phyloP scores from a whole-genome alignment of 2,888 invertebrate genomes.

The Listrodromus nycthemerus region DNA sequence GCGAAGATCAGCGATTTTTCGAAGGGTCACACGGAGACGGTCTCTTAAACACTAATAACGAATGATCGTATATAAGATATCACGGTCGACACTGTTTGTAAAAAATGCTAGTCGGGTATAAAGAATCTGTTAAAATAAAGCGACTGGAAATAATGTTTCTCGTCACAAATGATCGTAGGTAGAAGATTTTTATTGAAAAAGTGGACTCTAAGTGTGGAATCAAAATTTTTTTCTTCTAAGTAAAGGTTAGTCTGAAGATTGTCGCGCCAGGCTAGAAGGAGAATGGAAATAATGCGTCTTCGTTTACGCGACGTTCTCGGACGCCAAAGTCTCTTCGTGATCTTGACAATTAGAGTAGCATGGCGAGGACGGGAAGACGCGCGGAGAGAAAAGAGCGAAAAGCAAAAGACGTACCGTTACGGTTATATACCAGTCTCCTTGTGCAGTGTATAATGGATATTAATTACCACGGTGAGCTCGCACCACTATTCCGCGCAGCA shows the following conservation, averaged over 20 bases:
- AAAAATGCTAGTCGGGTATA: no score
- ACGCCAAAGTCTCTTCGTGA: conserved; percentile 54
- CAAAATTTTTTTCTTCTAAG: neutral
- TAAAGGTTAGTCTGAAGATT: neutral
- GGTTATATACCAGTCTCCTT: conserved; percentile 59
- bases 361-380: conserved; percentile 77
- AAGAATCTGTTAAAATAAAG: no score
- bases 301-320: conserved; percentile 75
- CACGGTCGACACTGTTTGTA: no score
- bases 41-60: no score
- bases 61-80: no score
- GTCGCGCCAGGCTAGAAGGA: conserved; percentile 10
- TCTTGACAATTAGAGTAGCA: conserved; percentile 75
- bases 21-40: no score
- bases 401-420: conserved; percentile 35
- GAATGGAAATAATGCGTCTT: conserved; percentile 79
- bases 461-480: conserved; percentile 80
- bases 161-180: no score
- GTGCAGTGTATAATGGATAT: conserved; percentile 82
- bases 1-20: no score
- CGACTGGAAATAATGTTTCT: no score
- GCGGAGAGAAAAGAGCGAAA: conserved; percentile 66
- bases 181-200: neutral
- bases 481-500: conserved; percentile 82
- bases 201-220: neutral